Percentiles rank a stretch among this genome's conserved stretches.
These are phyloP conservation scores for Proterorhinus semilunaris DNA, from an alignment of 2,113 vertebrate genomes.

Conservation along the genomic window DNA sequence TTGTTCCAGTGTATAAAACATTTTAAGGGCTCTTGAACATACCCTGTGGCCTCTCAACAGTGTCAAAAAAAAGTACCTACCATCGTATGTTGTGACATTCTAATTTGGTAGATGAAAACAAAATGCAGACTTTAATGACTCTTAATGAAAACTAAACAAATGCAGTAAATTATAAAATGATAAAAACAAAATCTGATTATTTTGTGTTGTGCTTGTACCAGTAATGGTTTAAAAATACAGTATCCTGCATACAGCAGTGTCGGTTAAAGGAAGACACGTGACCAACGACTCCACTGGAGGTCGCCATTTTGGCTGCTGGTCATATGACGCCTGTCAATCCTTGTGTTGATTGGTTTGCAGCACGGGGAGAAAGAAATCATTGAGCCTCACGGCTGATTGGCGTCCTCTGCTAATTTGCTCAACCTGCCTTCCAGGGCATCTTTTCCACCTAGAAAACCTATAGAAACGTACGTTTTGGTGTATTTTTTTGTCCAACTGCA, in stretches of 20 bases:
- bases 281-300: no score
- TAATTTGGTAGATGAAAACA: conserved; percentile 38
- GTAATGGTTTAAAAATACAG: not conserved
- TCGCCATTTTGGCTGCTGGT: no score
- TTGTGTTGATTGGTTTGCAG: no score
- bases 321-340: no score
- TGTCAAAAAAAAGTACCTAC: conserved; percentile 30
- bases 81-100: conserved; percentile 39
- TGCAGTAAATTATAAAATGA: conserved; percentile 10
- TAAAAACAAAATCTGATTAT: conserved; percentile 18
- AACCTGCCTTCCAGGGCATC: no score
- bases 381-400: no score
- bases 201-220: conserved; percentile 6
- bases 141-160: conserved; percentile 20
- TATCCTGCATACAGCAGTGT: not conserved
- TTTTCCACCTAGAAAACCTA: no score
- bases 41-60: conserved; percentile 31
- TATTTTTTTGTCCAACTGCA: no score
- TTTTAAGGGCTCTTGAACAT: conserved; percentile 32
- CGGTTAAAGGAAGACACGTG: no score
- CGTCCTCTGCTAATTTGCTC: no score
- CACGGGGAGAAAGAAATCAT: no score
- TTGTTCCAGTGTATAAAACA: conserved; percentile 70
- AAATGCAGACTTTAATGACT: conserved; percentile 11
- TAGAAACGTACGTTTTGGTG: no score